These are phyloP conservation scores for Mesocricetus auratus DNA, from an alignment of 2,113 vertebrate species.

Conservation along the genomic window DNA sequence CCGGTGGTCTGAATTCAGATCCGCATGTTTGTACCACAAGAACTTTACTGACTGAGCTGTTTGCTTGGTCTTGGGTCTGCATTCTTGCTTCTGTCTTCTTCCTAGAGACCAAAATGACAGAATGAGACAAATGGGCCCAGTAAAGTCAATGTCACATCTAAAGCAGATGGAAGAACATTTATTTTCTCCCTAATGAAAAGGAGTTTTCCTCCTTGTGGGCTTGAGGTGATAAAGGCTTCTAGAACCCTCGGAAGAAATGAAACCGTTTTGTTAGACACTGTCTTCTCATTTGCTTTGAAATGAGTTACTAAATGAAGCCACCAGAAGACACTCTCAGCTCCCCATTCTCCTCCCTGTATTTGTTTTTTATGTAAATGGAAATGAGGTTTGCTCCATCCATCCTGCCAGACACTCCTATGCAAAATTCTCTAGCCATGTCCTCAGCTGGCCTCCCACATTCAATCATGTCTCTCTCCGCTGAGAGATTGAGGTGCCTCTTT, in stretches of 20 bases:
- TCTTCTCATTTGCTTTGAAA: background rate
- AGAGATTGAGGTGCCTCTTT: slow-evolving; percentile 28
- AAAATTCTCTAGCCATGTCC: slow-evolving; percentile 48
- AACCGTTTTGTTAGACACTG: background rate
- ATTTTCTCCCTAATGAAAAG: slow-evolving; percentile 11
- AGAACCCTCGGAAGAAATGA: slow-evolving; percentile 30
- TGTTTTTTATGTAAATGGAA: slow-evolving; percentile 37
- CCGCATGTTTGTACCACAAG: background rate
- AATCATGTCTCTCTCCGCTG: background rate
- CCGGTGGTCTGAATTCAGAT: no score
- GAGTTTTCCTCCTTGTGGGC: background rate
- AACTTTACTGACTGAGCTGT: background rate
- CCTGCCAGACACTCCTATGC: background rate
- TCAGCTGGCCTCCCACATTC: slow-evolving; percentile 48
- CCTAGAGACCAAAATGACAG: background rate
- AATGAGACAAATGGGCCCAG: background rate
- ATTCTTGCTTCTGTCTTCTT: slow-evolving; percentile 9
- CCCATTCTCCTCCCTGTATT: background rate
- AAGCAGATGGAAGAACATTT: background rate
- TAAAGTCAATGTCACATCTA: background rate
- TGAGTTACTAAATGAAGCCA: background rate
- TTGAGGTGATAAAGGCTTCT: background rate
- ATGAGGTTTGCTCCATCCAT: background rate
- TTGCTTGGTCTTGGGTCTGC: background rate
- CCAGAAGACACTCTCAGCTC: background rate